phyloP scores from a whole-genome alignment of 2,888 invertebrate species.

The Synergus gifuensis region DNA sequence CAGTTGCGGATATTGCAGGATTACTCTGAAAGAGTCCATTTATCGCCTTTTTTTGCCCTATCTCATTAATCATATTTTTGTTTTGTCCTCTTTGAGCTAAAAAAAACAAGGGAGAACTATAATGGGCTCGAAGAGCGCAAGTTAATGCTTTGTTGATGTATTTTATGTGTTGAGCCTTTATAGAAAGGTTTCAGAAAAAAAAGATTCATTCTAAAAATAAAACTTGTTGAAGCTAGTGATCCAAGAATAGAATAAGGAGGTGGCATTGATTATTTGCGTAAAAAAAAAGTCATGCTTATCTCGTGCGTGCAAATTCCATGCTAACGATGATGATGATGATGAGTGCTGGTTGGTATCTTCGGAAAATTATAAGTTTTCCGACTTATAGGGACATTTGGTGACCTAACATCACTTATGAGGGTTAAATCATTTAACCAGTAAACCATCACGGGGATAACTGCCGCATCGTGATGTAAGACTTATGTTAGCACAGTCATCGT shows the following conservation, averaged over 20 bases:
- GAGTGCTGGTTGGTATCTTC: not conserved
- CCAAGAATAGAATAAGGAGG: not conserved
- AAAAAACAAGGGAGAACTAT: too few relatives aligned
- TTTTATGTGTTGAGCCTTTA: too few relatives aligned
- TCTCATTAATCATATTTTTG: not conserved
- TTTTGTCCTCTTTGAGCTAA: too few relatives aligned
- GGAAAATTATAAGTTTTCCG: not conserved
- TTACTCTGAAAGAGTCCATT: not conserved
- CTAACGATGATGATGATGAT: not conserved
- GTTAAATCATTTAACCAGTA: constrained; percentile 51
- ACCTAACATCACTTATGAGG: constrained; percentile 1
- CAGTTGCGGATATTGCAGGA: not conserved
- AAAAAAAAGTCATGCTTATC: not conserved
- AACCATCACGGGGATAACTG: constrained; percentile 53
- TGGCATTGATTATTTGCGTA: not conserved
- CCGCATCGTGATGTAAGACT: constrained; percentile 7
- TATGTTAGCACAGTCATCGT: constrained; percentile 65
- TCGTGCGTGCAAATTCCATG: not conserved
- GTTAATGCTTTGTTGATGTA: too few relatives aligned
- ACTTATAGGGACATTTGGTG: constrained; percentile 20
- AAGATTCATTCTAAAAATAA: too few relatives aligned
- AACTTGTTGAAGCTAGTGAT: not conserved
- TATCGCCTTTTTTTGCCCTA: not conserved
- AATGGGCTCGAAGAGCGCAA: too few relatives aligned
- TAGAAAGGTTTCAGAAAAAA: too few relatives aligned